Percentiles rank a stretch among this genome's conserved stretches.
These are phyloP conservation scores for Ariopsis seemanni DNA, from an alignment of 2,113 vertebrate species.

Conservation along the genomic window DNA sequence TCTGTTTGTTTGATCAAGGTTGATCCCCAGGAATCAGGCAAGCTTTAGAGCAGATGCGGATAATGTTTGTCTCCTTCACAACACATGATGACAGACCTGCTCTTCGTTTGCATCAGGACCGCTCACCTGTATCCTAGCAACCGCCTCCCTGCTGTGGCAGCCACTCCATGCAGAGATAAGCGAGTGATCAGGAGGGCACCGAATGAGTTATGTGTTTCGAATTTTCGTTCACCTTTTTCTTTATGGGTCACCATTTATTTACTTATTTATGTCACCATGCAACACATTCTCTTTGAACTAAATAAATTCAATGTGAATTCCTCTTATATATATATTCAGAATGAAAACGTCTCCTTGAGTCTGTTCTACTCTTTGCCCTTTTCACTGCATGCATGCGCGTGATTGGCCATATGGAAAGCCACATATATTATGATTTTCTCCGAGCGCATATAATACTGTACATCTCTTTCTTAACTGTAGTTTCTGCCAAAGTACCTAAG, in stretches of 20 bases:
- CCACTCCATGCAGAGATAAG: constrained; percentile 49
- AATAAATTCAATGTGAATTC: not conserved
- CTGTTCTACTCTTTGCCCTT: not conserved
- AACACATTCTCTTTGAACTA: not conserved
- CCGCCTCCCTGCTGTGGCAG: constrained; percentile 70
- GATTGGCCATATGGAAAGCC: constrained; percentile 7
- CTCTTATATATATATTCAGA: constrained; percentile 11
- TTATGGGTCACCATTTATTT: constrained; percentile 20
- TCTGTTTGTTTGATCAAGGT: constrained; percentile 45
- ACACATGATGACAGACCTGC: constrained; percentile 69
- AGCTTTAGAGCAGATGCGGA: constrained; percentile 54
- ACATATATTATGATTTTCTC: constrained; percentile 45
- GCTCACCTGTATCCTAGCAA: constrained; percentile 82
- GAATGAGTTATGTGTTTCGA: constrained; percentile 23
- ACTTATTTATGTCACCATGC: constrained; percentile 14
- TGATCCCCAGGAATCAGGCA: constrained; percentile 68
- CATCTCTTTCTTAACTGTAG: constrained; percentile 46
- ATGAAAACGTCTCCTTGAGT: constrained; percentile 10
- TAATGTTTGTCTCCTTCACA: constrained; percentile 55
- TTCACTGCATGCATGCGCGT: not conserved
- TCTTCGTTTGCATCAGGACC: constrained; percentile 70
- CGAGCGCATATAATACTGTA: not conserved
- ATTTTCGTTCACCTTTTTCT: constrained; percentile 3
- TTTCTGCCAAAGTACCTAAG: constrained; percentile 15
- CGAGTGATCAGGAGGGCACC: constrained; percentile 39